These are phyloP conservation scores for Australoheros scitulus DNA, from an alignment of 2,113 vertebrate genomes.

Conservation along the genomic window DNA sequence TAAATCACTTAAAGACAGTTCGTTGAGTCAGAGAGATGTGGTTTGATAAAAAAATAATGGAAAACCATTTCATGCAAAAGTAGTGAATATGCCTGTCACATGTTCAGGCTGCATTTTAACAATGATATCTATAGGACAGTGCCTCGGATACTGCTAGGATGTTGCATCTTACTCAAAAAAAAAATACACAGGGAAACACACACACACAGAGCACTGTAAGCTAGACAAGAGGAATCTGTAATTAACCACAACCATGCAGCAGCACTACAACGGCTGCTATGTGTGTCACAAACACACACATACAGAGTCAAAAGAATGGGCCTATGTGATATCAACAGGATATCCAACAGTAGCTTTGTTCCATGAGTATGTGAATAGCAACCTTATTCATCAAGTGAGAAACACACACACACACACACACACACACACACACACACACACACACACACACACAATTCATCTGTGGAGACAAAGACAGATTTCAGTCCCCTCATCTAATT, in stretches of 20 bases:
- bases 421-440: conserved; percentile 14
- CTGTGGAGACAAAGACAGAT: conserved; percentile 59
- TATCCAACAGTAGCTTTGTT: conserved; percentile 76
- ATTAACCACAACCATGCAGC: conserved; percentile 59
- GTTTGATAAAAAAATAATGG: not conserved
- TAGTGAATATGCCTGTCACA: conserved; percentile 6
- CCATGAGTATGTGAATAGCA: conserved; percentile 68
- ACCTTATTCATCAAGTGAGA: conserved; percentile 66
- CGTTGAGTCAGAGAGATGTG: not conserved
- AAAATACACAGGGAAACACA: conserved; percentile 28
- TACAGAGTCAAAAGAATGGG: conserved; percentile 60
- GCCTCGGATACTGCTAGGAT: conserved; percentile 22
- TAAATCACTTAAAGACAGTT: not conserved
- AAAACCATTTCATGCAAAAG: not conserved
- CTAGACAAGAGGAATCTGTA: conserved; percentile 64
- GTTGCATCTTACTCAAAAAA: not conserved
- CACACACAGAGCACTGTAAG: conserved; percentile 35
- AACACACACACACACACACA: conserved; percentile 4
- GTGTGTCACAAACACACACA: conserved; percentile 55
- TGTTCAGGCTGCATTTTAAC: conserved; percentile 4
- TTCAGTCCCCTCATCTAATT: conserved; percentile 54
- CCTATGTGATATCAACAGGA: conserved; percentile 77
- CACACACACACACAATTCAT: conserved; percentile 40
- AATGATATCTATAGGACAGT: conserved; percentile 39
- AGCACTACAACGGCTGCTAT: conserved; percentile 49